These are phyloP conservation scores for Formica exsecta DNA, from an alignment of 1,140 invertebrate species.

Conservation along the genomic window DNA sequence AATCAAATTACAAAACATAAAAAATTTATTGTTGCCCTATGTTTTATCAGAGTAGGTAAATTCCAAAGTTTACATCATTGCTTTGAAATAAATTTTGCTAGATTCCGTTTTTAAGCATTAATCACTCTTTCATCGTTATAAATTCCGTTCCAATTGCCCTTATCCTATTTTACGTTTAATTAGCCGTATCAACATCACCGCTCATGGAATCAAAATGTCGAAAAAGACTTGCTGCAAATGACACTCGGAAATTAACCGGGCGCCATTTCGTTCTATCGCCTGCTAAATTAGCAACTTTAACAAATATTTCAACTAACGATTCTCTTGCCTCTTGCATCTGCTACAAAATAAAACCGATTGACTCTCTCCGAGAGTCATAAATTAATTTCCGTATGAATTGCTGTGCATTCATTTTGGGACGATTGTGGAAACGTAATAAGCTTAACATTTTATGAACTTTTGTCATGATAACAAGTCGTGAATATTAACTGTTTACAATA, in stretches of 20 bases:
- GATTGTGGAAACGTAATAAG: constrained; percentile 42
- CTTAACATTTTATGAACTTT: constrained; percentile 33
- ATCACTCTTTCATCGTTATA: constrained; percentile 18
- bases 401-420: constrained; percentile 19
- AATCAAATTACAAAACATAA: background rate
- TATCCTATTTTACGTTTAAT: constrained; percentile 52
- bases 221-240: constrained; percentile 54
- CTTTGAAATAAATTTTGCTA: background rate
- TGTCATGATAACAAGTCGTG: background rate
- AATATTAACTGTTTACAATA: constrained; percentile 2
- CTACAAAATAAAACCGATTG: constrained; percentile 43
- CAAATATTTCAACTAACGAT: constrained; percentile 43
- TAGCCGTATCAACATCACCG: constrained; percentile 40
- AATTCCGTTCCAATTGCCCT: constrained; percentile 34
- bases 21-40: background rate
- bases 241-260: constrained; percentile 54
- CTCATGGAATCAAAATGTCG: constrained; percentile 50
- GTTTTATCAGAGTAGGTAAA: background rate
- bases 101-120: background rate
- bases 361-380: constrained; percentile 39
- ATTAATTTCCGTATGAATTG: constrained; percentile 45
- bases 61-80: background rate
- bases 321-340: constrained; percentile 10
- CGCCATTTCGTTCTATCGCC: constrained; percentile 30
- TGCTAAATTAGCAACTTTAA: constrained; percentile 54